These are phyloP conservation scores for Drosophila nr. perissopoda DNA, from an alignment of 2,888 invertebrate genomes.

Conservation along the genomic window DNA sequence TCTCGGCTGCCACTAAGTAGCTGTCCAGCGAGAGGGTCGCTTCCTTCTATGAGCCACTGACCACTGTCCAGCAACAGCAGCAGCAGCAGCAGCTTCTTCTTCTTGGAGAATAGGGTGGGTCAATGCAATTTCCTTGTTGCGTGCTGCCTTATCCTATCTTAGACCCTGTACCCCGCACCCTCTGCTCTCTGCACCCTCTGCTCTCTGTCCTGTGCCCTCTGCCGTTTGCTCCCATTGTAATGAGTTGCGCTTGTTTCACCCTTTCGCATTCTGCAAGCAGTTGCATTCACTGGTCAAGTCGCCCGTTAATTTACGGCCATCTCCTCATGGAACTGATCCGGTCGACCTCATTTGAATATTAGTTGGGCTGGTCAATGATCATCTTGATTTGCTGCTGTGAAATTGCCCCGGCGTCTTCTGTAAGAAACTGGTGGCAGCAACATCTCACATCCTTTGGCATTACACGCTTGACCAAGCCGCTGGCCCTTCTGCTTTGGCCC, in stretches of 20 bases:
- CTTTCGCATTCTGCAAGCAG: conserved; percentile 31
- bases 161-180: not conserved
- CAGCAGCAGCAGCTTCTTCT: conserved; percentile 23
- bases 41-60: conserved; percentile 30
- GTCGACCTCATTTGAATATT: conserved; percentile 81
- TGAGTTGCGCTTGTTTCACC: conserved; percentile 58
- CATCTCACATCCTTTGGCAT: conserved; percentile 79
- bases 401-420: conserved; percentile 39
- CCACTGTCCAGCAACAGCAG: conserved; percentile 49
- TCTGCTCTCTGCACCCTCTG: conserved; percentile 7
- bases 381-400: conserved; percentile 67
- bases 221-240: conserved; percentile 67
- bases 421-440: conserved; percentile 21
- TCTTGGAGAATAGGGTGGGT: conserved; percentile 34
- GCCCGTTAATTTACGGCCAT: conserved; percentile 53
- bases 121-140: conserved; percentile 57
- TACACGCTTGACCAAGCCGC: conserved; percentile 78
- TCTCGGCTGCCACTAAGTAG: conserved; percentile 33
- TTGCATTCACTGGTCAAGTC: conserved; percentile 57
- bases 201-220: conserved; percentile 33
- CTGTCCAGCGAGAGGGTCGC: conserved; percentile 17
- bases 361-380: conserved; percentile 74
- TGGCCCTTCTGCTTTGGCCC: conserved; percentile 20
- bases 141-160: conserved; percentile 1
- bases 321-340: conserved; percentile 61